Evolutionary conservation across 2,797 vertebrate genomes (phyloP).

Genomic region (Gobionotothen gibberifrons): DNA sequence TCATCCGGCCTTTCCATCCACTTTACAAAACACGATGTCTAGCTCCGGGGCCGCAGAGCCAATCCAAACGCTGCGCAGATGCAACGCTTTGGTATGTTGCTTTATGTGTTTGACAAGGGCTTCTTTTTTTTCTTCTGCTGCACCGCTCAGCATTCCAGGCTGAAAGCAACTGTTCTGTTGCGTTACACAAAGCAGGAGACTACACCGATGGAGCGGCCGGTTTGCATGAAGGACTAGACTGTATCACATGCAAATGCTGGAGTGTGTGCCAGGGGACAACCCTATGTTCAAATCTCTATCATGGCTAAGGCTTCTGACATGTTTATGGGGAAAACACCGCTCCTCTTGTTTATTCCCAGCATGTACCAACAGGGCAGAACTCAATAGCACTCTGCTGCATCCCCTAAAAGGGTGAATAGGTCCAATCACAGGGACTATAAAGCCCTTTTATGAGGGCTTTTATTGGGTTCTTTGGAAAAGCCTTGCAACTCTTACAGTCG

Average conservation of each 20-base stretch:
- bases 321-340: constrained; percentile 33
- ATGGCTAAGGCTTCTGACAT: constrained; percentile 23
- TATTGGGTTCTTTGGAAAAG: constrained; percentile 64
- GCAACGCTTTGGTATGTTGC: constrained; percentile 30
- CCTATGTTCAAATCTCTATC: constrained; percentile 31
- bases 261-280: constrained; percentile 37
- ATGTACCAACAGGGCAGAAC: constrained; percentile 30
- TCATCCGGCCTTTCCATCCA: constrained; percentile 9
- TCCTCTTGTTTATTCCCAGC: constrained; percentile 38
- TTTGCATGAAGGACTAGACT: constrained; percentile 67
- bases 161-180: constrained; percentile 44
- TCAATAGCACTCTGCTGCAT: constrained; percentile 29
- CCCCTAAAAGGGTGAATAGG: constrained; percentile 64
- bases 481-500: constrained; percentile 36
- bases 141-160: constrained; percentile 50
- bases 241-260: constrained; percentile 67
- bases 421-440: constrained; percentile 59
- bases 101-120: constrained; percentile 42
- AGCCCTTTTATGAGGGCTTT: constrained; percentile 69
- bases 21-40: constrained; percentile 5
- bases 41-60: not conserved
- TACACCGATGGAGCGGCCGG: constrained; percentile 17
- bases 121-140: constrained; percentile 42
- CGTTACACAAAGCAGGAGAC: constrained; percentile 65
- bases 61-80: constrained; percentile 25